Percentiles rank a stretch among this genome's conserved stretches.
These are phyloP conservation scores for Nephrocerus scutellatus DNA, from an alignment of 2,888 invertebrate species.

Conservation along the genomic window DNA sequence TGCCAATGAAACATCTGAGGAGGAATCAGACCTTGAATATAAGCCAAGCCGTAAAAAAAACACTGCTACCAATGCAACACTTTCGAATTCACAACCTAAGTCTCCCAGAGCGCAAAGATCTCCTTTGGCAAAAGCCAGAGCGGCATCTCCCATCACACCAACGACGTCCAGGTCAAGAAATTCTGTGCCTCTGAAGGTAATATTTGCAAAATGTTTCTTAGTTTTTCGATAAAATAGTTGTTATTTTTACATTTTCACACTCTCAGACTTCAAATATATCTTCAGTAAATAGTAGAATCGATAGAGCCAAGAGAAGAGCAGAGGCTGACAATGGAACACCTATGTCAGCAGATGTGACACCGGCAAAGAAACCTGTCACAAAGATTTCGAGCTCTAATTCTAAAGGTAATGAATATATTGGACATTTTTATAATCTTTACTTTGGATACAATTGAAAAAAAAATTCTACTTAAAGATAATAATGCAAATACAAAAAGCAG, in stretches of 20 bases:
- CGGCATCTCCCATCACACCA: slow-evolving; percentile 34
- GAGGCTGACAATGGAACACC: slow-evolving; percentile 16
- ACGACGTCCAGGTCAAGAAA: slow-evolving; percentile 31
- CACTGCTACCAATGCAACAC: slow-evolving; percentile 17
- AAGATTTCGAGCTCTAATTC: slow-evolving; percentile 15
- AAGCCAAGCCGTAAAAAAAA: slow-evolving; percentile 33
- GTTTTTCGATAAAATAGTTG: neutral
- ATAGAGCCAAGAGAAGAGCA: slow-evolving; percentile 34
- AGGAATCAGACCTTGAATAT: slow-evolving; percentile 31
- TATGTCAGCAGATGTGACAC: slow-evolving; percentile 18
- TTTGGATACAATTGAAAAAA: no score
- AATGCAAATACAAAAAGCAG: no score
- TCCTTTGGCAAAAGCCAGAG: slow-evolving; percentile 35
- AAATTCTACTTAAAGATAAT: no score
- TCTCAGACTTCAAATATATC: slow-evolving; percentile 22
- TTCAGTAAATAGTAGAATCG: slow-evolving; percentile 28
- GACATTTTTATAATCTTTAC: no score
- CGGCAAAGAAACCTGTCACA: slow-evolving; percentile 21
- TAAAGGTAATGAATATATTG: no score
- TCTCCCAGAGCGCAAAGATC: slow-evolving; percentile 33
- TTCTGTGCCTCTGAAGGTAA: slow-evolving; percentile 34
- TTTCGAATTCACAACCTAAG: slow-evolving; percentile 23
- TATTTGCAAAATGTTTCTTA: no score
- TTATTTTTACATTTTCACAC: slow-evolving; percentile 3
- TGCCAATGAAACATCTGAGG: slow-evolving; percentile 24